Evolutionary conservation across 2,888 invertebrate species (phyloP), one percentile per base, ranked within the genome.

Genomic region (Drosophila recens): DNA sequence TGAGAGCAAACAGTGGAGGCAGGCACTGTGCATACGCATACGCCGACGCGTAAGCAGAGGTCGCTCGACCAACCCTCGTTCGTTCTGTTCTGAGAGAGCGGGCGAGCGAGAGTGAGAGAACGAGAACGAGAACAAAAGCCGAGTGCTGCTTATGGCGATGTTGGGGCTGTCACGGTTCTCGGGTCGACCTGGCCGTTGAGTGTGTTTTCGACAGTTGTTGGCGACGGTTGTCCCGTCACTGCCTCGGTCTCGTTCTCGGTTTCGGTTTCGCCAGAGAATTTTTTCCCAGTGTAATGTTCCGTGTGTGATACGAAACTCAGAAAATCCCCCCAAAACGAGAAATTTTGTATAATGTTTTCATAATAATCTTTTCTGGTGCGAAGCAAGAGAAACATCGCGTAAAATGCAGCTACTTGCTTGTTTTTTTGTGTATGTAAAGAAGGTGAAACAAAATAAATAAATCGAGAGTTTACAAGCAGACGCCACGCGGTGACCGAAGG

Each of bases 121-220:
- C 34, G 36, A 67, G 56, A 64, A 52, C 48, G 67, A 72, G 76
- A 76, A 75, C 67, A 64, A 72, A 62, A 69, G 67, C 70, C 66
- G 70, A 67, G 67, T 65, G 59, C 61, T 57, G 51, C n/a, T 46
- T 54, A 54, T 61, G 67, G 30, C 63, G 61, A 63, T 67, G 67
- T 70, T 69, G 68, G 72, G 79, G 72, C 72, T 72, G 72, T 62
- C 68, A 67, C 53, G 59, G 57, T 69, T 69, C 74, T 81, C 75
- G 79, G 66, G 40, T 66, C 81, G 75, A 67, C 57, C 71, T 82
- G 67, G 48, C 56, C 67, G 69, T 48, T 79, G 80, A 86, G 80
- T 83, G 84, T 77, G 75, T 79, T 75, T 84, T 89, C 77, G 79
- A 82, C 89, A 71, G 72, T 88, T 84, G 90, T 87, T 82, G 87